Conservation (phyloP, 2,113 vertebrate genomes). For the Lipotes vexillifer region DNA sequence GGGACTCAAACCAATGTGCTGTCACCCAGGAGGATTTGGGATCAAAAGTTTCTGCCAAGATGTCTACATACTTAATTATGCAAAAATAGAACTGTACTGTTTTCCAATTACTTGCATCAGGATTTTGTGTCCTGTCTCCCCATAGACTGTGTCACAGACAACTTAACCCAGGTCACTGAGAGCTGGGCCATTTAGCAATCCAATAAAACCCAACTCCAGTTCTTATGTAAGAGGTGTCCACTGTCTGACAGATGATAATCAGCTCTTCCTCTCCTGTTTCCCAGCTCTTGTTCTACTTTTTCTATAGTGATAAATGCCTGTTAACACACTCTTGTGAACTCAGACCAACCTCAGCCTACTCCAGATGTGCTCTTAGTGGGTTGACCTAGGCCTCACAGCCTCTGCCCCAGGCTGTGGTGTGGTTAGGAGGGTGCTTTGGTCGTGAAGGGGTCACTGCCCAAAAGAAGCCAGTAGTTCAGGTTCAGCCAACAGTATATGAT, state of each 20-base stretch:
- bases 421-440: neutral
- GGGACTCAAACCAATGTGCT: neutral
- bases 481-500: neutral
- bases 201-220: neutral
- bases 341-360: neutral
- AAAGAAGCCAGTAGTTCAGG: neutral
- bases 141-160: conserved; percentile 8
- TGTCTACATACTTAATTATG: conserved; percentile 7
- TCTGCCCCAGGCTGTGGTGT: neutral
- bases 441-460: neutral
- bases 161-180: conserved; percentile 13
- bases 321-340: neutral
- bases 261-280: neutral
- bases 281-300: neutral
- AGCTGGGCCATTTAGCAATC: neutral
- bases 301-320: neutral
- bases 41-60: conserved; percentile 13
- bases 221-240: neutral
- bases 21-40: neutral
- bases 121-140: conserved; percentile 4
- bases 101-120: neutral
- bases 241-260: neutral
- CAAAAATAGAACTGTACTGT: conserved; percentile 12
- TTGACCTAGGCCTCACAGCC: neutral
- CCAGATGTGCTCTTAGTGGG: neutral